phyloP scores from a whole-genome alignment of 1,140 invertebrate genomes.

The Brachionus rotundiformis region DNA sequence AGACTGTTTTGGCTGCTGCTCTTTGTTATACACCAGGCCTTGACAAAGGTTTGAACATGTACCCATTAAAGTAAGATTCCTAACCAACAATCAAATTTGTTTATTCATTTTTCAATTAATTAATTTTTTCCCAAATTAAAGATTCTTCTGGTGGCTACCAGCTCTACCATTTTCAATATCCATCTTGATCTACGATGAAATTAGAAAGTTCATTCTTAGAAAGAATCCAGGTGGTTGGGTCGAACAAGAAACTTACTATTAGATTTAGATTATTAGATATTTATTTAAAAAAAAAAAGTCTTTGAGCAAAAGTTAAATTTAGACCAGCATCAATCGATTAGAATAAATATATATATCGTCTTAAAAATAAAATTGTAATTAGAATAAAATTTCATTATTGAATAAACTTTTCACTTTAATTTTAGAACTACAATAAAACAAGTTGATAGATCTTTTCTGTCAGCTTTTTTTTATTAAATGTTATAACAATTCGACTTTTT shows the following conservation, averaged over 20 bases:
- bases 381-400: conserved; percentile 29
- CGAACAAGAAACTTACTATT: conserved; percentile 89
- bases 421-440: neutral
- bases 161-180: conserved; percentile 91
- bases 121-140: conserved; percentile 61
- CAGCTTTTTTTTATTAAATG: conserved; percentile 9
- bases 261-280: conserved; percentile 51
- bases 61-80: conserved; percentile 62
- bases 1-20: conserved; percentile 63
- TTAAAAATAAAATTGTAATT: conserved; percentile 42
- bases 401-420: neutral
- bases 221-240: conserved; percentile 89
- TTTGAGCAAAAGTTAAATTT: conserved; percentile 6
- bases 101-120: neutral
- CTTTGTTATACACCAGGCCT: conserved; percentile 64
- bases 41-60: conserved; percentile 64
- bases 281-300: conserved; percentile 4
- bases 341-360: conserved; percentile 28
- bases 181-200: conserved; percentile 92
- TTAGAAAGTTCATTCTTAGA: conserved; percentile 87
- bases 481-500: neutral
- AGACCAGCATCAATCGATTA: conserved; percentile 16
- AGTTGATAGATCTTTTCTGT: neutral
- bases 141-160: conserved; percentile 94
- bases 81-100: too few species aligned